phyloP scores from a whole-genome alignment of 2,888 invertebrate genomes.

The Lepidocyrtoides sp. region DNA sequence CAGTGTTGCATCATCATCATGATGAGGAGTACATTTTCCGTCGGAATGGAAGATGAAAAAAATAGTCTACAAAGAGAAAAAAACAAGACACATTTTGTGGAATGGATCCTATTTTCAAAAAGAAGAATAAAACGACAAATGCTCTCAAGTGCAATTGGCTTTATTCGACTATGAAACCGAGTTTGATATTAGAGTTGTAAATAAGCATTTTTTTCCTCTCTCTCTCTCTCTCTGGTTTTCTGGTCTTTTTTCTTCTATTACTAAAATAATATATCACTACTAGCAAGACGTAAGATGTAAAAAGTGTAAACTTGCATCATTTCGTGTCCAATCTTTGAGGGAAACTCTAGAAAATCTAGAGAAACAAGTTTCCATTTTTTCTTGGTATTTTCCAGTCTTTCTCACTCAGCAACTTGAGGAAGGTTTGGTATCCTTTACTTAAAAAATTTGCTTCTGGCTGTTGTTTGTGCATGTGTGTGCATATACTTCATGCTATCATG shows the following conservation, averaged over 20 bases:
- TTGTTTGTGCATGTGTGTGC: conserved; percentile 56
- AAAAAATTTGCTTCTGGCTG: conserved; percentile 72
- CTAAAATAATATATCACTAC: conserved; percentile 48
- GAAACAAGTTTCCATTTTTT: conserved; percentile 79
- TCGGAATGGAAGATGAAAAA: conserved; percentile 33
- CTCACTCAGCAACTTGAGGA: conserved; percentile 78
- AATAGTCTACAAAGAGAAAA: conserved; percentile 42
- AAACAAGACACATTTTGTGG: conserved; percentile 43
- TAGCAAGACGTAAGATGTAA: not conserved
- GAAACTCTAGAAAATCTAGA: conserved; percentile 68
- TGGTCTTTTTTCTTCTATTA: conserved; percentile 33
- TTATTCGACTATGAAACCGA: conserved; percentile 66
- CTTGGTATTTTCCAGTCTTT: conserved; percentile 68
- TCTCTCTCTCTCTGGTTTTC: too few relatives aligned
- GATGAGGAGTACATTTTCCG: conserved; percentile 48
- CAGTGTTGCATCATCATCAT: conserved; percentile 66
- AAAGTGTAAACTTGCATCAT: not conserved
- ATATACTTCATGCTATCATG: not conserved
- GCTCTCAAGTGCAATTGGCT: conserved; percentile 73
- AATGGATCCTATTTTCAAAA: conserved; percentile 70
- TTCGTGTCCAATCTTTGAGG: conserved; percentile 36
- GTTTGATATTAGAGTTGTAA: conserved; percentile 53
- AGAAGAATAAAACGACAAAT: conserved; percentile 72
- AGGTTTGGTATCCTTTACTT: conserved; percentile 77
- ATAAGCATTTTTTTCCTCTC: conserved; percentile 44